These are phyloP conservation scores for Acanthosoma haemorrhoidale DNA, from an alignment of 2,888 invertebrate species.

Conservation along the genomic window DNA sequence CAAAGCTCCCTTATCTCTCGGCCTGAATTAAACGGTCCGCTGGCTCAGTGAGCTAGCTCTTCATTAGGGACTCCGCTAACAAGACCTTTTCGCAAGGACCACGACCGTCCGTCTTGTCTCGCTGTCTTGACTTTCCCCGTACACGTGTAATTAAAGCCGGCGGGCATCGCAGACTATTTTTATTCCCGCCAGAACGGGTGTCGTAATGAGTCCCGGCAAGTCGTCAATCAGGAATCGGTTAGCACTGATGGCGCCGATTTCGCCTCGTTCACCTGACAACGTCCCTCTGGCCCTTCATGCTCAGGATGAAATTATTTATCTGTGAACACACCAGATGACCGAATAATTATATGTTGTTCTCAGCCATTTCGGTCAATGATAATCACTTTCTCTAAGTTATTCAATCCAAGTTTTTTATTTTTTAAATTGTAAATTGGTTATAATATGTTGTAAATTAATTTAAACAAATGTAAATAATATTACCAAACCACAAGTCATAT, in stretches of 20 bases:
- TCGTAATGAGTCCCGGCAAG: not conserved
- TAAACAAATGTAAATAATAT: too few relatives aligned
- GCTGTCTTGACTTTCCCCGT: not conserved
- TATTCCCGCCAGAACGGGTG: not conserved
- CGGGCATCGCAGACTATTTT: slow-evolving; percentile 8
- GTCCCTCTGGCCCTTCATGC: too few relatives aligned
- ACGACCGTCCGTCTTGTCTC: not conserved
- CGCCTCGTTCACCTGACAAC: not conserved
- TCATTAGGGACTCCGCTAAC: not conserved
- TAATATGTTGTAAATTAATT: too few relatives aligned
- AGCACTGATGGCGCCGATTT: not conserved
- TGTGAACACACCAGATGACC: too few relatives aligned
- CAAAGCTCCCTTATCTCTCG: not conserved
- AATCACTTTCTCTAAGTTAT: too few relatives aligned
- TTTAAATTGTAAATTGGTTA: too few relatives aligned
- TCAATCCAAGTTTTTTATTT: too few relatives aligned
- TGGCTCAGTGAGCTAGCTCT: not conserved
- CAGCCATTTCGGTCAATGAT: too few relatives aligned
- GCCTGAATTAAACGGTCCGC: not conserved
- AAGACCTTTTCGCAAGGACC: too few relatives aligned
- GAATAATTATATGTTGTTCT: too few relatives aligned
- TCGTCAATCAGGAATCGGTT: not conserved
- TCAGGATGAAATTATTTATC: too few relatives aligned
- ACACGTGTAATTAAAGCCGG: slow-evolving; percentile 1
- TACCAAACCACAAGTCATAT: too few relatives aligned